Evolutionary conservation across 1,140 invertebrate species (phyloP), one percentile per base, ranked within the genome.

Genomic region (Metopolophium dirhodum): DNA sequence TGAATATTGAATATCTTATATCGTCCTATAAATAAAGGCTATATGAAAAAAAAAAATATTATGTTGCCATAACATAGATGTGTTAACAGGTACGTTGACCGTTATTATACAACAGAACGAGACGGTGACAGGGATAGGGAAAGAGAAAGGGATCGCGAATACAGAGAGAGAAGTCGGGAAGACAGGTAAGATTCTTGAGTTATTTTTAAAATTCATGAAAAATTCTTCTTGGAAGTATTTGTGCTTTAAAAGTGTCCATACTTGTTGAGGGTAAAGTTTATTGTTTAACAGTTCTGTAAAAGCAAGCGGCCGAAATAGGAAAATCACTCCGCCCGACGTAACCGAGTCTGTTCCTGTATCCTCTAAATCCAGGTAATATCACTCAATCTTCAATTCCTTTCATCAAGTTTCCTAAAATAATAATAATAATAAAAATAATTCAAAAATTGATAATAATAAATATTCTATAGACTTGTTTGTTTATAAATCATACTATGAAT

Each of bases 161-260:
- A 96, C 95, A 95, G 96, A 94, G 96, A 96, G 94, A 96, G 97
- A 95, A 97, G 97, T 95, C 95, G 97, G 90, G 97, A 97, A 95
- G 97, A 97, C 95, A 97, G 97, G 97, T 97, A 96, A 93, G 91
- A 57, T 85, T 83, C 49, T 93, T 57, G 82, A 85, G 54, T 41
- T 2, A 93, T 54, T 54, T 83, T 68, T 61, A 47, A 86, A 86
- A 45, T 86, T 37, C 18, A 35, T 93, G 35, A 93, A 93, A 85
- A 54, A 49, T 86, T 93, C 77, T 93, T 51, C 35, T 86, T 93
- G 82, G 91, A 93, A 93, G 82, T 85, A 77, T 92, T 83, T 54
- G 23, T 86, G 18, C 54, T 92, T 86, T 86, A 54, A 14, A 85
- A 93, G 37, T 93, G 41, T 93, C 91, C 91, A 85, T 41, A 86